These are phyloP conservation scores for Tetrapedia diversipes DNA, from an alignment of 2,888 invertebrate species.

Conservation along the genomic window DNA sequence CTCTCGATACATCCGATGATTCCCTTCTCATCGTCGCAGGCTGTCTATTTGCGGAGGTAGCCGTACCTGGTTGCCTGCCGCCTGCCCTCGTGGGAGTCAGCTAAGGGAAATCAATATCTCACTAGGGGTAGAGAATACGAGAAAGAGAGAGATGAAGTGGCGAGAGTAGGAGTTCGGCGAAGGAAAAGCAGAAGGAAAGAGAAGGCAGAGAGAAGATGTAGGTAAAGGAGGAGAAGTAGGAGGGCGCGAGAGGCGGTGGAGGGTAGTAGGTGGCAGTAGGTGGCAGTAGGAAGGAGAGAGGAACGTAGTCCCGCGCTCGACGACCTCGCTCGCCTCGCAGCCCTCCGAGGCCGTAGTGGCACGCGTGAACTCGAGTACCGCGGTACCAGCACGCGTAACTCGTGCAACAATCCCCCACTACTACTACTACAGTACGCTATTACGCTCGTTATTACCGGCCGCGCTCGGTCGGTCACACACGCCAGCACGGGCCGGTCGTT, in stretches of 20 bases:
- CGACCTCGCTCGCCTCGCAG: conserved; percentile 64
- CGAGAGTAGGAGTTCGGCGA: conserved; percentile 59
- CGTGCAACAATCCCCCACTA: conserved; percentile 53
- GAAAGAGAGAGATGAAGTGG: conserved; percentile 65
- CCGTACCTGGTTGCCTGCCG: conserved; percentile 74
- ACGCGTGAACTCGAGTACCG: conserved; percentile 69
- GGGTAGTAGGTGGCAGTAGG: conserved; percentile 40
- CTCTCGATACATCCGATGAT: conserved; percentile 54
- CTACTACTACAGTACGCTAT: conserved; percentile 22
- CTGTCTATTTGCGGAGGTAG: conserved; percentile 73
- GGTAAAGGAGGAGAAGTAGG: conserved; percentile 37
- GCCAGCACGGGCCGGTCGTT: conserved; percentile 54
- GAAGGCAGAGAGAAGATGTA: conserved; percentile 47
- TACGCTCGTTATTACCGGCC: conserved; percentile 55
- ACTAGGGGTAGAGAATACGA: conserved; percentile 78
- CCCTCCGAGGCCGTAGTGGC: conserved; percentile 63
- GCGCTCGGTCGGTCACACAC: conserved; percentile 64
- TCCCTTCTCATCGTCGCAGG: conserved; percentile 71
- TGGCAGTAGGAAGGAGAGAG: conserved; percentile 47
- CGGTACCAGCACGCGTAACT: conserved; percentile 65
- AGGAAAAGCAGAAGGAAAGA: conserved; percentile 50
- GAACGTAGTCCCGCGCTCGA: conserved; percentile 63
- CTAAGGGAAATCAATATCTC: conserved; percentile 83
- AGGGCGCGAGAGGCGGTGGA: conserved; percentile 39
- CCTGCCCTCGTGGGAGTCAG: conserved; percentile 81